Evolutionary conservation across 2,113 vertebrate species (phyloP).

Genomic region (Scopus umbretta): DNA sequence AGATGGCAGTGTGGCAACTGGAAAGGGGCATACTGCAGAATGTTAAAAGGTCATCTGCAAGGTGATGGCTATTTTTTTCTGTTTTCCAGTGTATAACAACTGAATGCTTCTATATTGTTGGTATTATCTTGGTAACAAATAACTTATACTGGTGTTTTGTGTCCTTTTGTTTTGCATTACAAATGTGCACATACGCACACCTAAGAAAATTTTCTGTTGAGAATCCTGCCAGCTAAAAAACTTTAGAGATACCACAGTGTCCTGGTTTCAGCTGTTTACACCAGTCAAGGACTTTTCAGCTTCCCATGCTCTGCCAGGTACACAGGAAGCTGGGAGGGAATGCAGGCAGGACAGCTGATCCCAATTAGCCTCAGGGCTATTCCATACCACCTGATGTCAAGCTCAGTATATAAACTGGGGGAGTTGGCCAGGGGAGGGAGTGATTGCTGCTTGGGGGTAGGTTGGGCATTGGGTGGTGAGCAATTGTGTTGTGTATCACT

Average conservation of each 20-base stretch:
- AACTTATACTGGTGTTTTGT: background rate
- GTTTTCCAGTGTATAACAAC: background rate
- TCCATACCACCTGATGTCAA: too few relatives aligned
- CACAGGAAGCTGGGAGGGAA: too few relatives aligned
- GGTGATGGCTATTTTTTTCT: background rate
- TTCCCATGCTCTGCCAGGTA: too few relatives aligned
- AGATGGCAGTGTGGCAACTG: background rate
- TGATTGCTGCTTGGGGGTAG: too few relatives aligned
- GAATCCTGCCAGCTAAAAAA: background rate
- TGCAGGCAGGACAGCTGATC: too few relatives aligned
- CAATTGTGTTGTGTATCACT: too few relatives aligned
- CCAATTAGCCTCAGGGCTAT: too few relatives aligned
- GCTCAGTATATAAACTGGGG: too few relatives aligned
- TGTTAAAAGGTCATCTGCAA: background rate
- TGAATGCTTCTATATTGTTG: background rate
- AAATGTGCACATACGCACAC: fast-evolving
- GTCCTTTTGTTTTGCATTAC: background rate
- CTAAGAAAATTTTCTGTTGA: background rate
- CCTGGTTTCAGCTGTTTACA: too few relatives aligned
- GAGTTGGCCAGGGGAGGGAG: too few relatives aligned
- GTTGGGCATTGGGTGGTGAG: too few relatives aligned
- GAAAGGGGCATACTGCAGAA: background rate
- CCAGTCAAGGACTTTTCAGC: too few relatives aligned
- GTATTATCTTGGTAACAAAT: background rate
- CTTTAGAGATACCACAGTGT: background rate